Conservation (phyloP, 2,797 vertebrate genomes). For the Pipistrellus kuhlii region DNA sequence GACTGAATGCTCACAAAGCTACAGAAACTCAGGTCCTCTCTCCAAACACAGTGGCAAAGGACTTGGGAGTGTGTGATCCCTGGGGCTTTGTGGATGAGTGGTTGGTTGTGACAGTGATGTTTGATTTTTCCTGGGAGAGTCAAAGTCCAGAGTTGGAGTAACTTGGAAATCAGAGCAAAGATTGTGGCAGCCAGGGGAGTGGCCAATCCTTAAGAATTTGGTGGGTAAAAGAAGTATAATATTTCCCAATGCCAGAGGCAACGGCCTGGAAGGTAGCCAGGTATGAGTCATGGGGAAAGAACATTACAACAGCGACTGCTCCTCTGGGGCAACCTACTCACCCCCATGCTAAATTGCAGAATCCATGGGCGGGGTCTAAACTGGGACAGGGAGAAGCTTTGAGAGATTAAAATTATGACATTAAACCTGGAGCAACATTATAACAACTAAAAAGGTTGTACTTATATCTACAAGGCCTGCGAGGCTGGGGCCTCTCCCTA, state of each 20-base stretch:
- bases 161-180: conserved; percentile 64
- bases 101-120: neutral
- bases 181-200: conserved; percentile 39
- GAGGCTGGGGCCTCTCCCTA: neutral
- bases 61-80: neutral
- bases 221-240: conserved; percentile 41
- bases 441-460: neutral
- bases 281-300: conserved; percentile 71
- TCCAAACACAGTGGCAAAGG: neutral
- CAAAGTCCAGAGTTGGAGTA: conserved; percentile 17
- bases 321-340: neutral
- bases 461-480: neutral
- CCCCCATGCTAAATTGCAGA: neutral
- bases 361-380: neutral
- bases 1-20: neutral
- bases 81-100: neutral
- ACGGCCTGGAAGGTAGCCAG: conserved; percentile 67
- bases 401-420: neutral
- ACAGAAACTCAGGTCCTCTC: neutral
- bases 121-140: conserved; percentile 39
- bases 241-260: conserved; percentile 66
- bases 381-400: neutral
- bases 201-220: conserved; percentile 27
- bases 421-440: neutral
- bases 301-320: neutral